Evolutionary conservation across 2,888 invertebrate genomes (phyloP), one percentile per base, ranked within the genome.

Genomic region (Cephus pygmeus): DNA sequence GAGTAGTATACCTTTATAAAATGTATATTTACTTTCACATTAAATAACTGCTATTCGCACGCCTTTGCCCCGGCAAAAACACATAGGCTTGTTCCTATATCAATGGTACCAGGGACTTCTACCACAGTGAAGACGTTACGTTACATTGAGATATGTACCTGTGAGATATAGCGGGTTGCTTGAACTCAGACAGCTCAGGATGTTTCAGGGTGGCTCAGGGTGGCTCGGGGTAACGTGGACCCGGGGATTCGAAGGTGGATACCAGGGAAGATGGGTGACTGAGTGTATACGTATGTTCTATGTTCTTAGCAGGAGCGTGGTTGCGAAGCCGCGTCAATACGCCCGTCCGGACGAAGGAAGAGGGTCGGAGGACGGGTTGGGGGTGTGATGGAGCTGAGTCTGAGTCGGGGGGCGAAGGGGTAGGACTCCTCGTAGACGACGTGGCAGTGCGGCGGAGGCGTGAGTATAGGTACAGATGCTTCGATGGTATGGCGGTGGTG

Each of bases 281-380:
- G 73, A 73, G 77, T 73, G 75, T 76, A 78, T 83, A 82, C 79
- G 78, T 81, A 80, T 79, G 83, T 83, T 84, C 83, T 83, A 82
- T 84, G 85, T 88, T 84, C 86, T 87, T 85, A 82, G 81, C 83
- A 81, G 86, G 87, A 88, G 88, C 88, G 86, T 86, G 83, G 86
- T 83, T 86, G 87, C 85, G 88, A 87, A 89, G 88, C 83, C 85
- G 85, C 89, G 88, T 90, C 90, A 89, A 89, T 89, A 89, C 88
- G 85, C 81, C 83, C 82, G 85, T 84, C 86, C 85, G 87, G 85
- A 83, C 85, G 83, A 83, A 83, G 81, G 78, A 78, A 81, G 77
- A 75, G 81, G 80, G 80, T 74, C 79, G 80, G 79, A 75, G 76
- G 83, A 77, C 33, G 71, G 12, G 71, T 11, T 15, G 15, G 71